Conservation (phyloP, 2,113 vertebrate species). For the Ranitomeya imitator region DNA sequence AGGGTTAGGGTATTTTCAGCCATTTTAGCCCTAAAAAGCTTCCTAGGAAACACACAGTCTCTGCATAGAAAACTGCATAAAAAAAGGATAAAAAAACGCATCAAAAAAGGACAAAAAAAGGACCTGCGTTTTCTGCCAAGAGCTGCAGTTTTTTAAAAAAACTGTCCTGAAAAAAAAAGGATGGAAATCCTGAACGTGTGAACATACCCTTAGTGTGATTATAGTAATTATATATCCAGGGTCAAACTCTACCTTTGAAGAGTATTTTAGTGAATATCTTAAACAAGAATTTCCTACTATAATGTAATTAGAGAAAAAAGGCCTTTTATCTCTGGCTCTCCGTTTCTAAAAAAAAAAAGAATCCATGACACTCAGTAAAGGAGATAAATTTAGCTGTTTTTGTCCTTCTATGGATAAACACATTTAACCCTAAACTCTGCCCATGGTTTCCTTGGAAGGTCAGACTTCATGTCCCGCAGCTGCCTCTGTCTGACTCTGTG, state of each 20-base stretch:
- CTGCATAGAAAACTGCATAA: too few species aligned
- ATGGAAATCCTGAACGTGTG: too few species aligned
- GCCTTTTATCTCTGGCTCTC: neutral
- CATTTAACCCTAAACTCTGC: neutral
- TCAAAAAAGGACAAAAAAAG: too few species aligned
- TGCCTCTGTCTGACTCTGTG: neutral
- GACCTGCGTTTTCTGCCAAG: too few species aligned
- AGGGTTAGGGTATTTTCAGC: too few species aligned
- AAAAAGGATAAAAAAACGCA: too few species aligned
- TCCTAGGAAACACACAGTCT: too few species aligned
- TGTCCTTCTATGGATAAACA: neutral
- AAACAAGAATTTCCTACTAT: neutral
- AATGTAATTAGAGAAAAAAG: neutral
- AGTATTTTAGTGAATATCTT: neutral
- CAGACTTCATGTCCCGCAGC: constrained; percentile 25
- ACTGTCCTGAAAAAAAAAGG: too few species aligned
- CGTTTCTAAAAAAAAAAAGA: neutral
- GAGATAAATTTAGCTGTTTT: neutral
- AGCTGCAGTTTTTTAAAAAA: too few species aligned
- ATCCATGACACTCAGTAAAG: neutral
- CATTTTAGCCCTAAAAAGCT: too few species aligned
- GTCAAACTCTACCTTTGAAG: neutral
- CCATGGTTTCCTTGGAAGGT: neutral
- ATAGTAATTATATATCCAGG: neutral
- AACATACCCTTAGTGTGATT: too few species aligned